Evolutionary conservation across 53 echinoderm and acorn worm species (phyloP).

Genomic region (Zoroaster sp.): DNA sequence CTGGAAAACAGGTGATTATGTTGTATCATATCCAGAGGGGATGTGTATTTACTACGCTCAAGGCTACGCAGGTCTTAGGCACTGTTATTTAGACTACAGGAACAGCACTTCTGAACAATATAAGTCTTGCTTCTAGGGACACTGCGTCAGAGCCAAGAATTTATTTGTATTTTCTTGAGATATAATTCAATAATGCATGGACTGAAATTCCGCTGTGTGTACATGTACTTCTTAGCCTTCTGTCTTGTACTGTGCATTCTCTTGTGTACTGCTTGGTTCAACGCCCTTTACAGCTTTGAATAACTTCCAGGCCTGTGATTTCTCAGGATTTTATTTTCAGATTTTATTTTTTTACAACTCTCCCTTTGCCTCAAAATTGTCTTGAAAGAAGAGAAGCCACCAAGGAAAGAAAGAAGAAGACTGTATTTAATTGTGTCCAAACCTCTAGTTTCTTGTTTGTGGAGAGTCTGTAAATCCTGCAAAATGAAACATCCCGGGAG

Average conservation of each 20-base stretch:
- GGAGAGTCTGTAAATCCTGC: too few relatives aligned
- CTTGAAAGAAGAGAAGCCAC: too few relatives aligned
- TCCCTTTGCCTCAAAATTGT: too few relatives aligned
- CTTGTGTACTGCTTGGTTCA: neutral
- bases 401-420: too few relatives aligned
- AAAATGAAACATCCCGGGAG: too few relatives aligned
- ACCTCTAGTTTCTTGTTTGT: too few relatives aligned
- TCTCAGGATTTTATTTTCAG: too few relatives aligned
- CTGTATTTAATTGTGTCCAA: too few relatives aligned
- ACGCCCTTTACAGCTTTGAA: neutral
- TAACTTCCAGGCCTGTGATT: neutral
- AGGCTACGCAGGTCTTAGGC: conserved; percentile 6
- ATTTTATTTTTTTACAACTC: too few relatives aligned
- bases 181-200: neutral
- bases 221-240: neutral
- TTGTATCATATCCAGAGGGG: neutral
- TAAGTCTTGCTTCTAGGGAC: neutral
- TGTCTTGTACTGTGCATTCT: neutral
- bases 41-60: neutral
- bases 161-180: neutral
- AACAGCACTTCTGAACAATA: conserved; percentile 4
- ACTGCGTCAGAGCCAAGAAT: neutral
- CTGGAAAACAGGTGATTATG: conserved; percentile 39
- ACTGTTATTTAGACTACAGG: neutral
- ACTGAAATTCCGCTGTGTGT: neutral